phyloP scores from a whole-genome alignment of 2,797 vertebrate species.

The Sebastes steindachneri region DNA sequence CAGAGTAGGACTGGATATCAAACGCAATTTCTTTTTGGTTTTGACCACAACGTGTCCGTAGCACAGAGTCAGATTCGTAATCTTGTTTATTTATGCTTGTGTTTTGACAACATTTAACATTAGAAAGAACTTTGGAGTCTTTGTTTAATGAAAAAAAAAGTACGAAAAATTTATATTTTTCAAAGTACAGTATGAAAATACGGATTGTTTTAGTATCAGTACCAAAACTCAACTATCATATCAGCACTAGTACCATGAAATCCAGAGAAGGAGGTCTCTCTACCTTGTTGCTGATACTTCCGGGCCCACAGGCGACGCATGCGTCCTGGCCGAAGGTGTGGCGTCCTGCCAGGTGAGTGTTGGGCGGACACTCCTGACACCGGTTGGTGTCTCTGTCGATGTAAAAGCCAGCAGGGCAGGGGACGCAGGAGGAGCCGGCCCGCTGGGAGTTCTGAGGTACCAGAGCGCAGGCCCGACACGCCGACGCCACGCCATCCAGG shows the following conservation, averaged over 20 bases:
- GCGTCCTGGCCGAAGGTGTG: conserved; percentile 91
- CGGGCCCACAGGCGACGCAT: conserved; percentile 91
- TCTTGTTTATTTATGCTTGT: not conserved
- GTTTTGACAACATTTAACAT: not conserved
- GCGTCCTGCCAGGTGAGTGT: conserved; percentile 91
- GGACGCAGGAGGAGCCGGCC: conserved; percentile 90
- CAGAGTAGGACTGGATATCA: not conserved
- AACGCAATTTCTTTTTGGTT: not conserved
- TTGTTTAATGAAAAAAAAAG: too few relatives aligned
- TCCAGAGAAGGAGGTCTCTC: not conserved
- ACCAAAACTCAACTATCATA: not conserved
- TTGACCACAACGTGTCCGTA: not conserved
- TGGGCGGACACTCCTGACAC: conserved; percentile 89
- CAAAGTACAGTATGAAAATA: too few relatives aligned
- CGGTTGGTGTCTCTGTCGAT: conserved; percentile 91
- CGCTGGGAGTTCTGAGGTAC: conserved; percentile 82
- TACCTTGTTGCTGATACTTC: conserved; percentile 90
- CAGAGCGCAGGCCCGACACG: conserved; percentile 92
- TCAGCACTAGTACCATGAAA: not conserved
- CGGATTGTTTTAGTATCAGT: not conserved
- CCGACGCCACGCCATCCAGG: conserved; percentile 89
- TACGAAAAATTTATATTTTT: too few relatives aligned
- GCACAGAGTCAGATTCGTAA: not conserved
- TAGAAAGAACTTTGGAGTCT: too few relatives aligned
- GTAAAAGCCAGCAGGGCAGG: conserved; percentile 93